phyloP scores from a whole-genome alignment of 2,888 invertebrate species.

The Euzophera pinguis region DNA sequence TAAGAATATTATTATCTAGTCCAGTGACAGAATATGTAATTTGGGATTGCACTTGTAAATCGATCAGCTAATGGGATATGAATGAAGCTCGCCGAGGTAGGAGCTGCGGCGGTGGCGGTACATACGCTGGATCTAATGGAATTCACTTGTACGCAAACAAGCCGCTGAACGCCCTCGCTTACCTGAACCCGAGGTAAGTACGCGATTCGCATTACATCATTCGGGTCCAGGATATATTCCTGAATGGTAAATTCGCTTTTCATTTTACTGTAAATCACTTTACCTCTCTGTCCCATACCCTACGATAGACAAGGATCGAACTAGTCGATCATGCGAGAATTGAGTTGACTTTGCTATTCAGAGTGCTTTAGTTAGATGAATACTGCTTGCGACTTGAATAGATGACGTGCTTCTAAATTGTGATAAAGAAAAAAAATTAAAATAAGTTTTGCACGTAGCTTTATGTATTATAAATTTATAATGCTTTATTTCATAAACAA shows the following conservation, averaged over 20 bases:
- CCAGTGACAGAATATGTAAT: conserved; percentile 35
- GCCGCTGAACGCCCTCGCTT: conserved; percentile 59
- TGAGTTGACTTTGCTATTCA: conserved; percentile 17
- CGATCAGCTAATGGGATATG: conserved; percentile 78
- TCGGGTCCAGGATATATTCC: conserved; percentile 20
- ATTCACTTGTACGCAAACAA: conserved; percentile 79
- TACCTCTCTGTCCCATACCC: conserved; percentile 18
- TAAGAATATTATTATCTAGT: conserved; percentile 8
- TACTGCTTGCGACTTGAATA: conserved; percentile 18
- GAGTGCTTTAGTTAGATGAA: conserved; percentile 12
- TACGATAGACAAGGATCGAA: conserved; percentile 18
- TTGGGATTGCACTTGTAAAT: conserved; percentile 67
- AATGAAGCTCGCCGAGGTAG: conserved; percentile 62
- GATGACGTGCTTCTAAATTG: conserved; percentile 15
- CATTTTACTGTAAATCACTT: conserved; percentile 22
- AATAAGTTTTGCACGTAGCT: too few species aligned
- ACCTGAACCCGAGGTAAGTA: conserved; percentile 45
- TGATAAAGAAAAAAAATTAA: too few species aligned
- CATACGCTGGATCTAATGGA: conserved; percentile 75
- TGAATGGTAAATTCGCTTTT: conserved; percentile 25
- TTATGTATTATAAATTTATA: too few species aligned
- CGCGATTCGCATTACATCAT: conserved; percentile 38
- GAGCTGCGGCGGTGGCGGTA: conserved; percentile 62
- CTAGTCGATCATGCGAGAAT: conserved; percentile 18
- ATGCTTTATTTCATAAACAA: too few species aligned